Conservation (phyloP, 1,140 invertebrate species). For the Brachionus plicatilis region DNA sequence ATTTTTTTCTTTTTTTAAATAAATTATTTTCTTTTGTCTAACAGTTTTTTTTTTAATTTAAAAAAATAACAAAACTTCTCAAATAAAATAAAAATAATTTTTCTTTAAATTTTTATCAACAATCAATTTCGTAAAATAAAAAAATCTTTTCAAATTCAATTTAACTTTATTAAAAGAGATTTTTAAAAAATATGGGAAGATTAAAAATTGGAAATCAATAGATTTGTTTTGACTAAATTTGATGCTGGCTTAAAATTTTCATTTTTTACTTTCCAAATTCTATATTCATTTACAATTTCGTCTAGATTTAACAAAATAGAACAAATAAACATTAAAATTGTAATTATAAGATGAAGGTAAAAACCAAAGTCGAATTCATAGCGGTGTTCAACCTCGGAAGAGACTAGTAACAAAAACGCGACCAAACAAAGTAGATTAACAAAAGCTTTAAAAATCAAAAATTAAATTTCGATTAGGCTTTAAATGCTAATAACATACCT, state of each 20-base stretch:
- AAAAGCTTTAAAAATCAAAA: neutral
- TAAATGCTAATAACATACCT: neutral
- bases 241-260: neutral
- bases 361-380: conserved; percentile 3
- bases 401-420: conserved; percentile 23
- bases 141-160: too few species aligned
- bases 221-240: neutral
- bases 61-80: too few species aligned
- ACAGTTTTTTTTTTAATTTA: too few species aligned
- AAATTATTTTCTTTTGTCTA: too few species aligned
- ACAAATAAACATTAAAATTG: neutral
- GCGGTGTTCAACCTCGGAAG: neutral
- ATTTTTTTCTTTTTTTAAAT: too few species aligned
- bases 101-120: too few species aligned
- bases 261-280: conserved; percentile 31
- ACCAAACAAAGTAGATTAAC: neutral
- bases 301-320: conserved; percentile 20
- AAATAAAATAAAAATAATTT: too few species aligned
- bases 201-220: neutral
- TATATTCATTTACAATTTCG: conserved; percentile 29
- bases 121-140: too few species aligned
- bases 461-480: neutral
- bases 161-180: neutral
- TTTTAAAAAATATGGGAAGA: neutral
- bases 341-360: neutral